These are phyloP conservation scores for Cherax destructor DNA, from an alignment of 1,140 invertebrate genomes.

Conservation along the genomic window DNA sequence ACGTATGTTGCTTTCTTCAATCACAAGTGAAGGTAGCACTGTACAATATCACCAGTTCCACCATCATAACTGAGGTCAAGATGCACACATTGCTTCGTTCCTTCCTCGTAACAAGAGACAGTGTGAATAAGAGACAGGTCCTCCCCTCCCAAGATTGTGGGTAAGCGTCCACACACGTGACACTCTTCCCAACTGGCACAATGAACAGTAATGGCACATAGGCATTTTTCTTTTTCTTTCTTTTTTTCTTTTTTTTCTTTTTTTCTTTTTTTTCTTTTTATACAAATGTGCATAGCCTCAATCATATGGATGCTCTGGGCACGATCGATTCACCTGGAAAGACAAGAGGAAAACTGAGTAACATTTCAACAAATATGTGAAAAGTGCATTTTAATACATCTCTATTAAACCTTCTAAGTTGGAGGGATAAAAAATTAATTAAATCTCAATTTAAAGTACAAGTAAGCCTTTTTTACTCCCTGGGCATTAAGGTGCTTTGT, in stretches of 20 bases:
- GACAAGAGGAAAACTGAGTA: background rate
- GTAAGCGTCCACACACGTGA: background rate
- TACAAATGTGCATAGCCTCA: constrained; percentile 75
- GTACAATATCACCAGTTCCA: constrained; percentile 3
- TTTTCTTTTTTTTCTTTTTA: constrained; percentile 15
- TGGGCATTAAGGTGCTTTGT: too few relatives aligned
- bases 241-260: background rate
- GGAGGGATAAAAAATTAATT: too few relatives aligned
- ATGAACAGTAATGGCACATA: constrained; percentile 66
- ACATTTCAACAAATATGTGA: too few relatives aligned
- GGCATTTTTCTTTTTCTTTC: constrained; percentile 59
- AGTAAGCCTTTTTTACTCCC: too few relatives aligned
- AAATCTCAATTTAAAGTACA: too few relatives aligned
- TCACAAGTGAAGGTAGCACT: constrained; percentile 3
- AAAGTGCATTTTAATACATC: too few relatives aligned
- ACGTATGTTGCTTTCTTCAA: background rate
- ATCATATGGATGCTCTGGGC: constrained; percentile 96
- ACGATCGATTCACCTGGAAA: constrained; percentile 85
- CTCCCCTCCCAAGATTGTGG: constrained; percentile 23
- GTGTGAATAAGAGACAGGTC: constrained; percentile 32
- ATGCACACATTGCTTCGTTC: background rate
- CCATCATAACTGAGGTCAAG: constrained; percentile 6
- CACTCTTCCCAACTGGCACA: constrained; percentile 56
- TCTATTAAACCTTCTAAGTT: too few relatives aligned
- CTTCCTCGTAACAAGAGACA: constrained; percentile 29